Conservation (phyloP, 1,140 invertebrate species). For the Venustaconcha ellipsiformis region DNA sequence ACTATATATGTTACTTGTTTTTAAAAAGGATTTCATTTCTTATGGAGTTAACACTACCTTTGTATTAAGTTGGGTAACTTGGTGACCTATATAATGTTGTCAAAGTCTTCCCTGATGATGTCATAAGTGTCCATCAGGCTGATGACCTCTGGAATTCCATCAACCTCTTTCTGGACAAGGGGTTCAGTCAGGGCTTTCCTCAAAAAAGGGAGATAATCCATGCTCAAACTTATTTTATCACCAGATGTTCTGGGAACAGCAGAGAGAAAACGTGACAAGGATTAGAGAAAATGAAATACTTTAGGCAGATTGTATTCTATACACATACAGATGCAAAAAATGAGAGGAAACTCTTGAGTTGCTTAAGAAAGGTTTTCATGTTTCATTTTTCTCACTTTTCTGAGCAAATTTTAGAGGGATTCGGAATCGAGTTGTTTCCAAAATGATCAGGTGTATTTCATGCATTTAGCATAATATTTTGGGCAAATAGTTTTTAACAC, state of each 20-base stretch:
- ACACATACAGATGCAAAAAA: no score
- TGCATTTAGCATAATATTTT: no score
- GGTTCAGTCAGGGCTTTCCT: slow-evolving; percentile 81
- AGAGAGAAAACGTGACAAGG: neutral
- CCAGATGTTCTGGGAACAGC: slow-evolving; percentile 57
- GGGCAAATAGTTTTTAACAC: no score
- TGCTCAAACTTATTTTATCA: slow-evolving; percentile 60
- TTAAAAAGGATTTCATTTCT: neutral
- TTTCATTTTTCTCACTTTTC: no score
- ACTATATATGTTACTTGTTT: no score
- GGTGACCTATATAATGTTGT: slow-evolving; percentile 86
- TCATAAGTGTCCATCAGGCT: slow-evolving; percentile 83
- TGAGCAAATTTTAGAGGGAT: no score
- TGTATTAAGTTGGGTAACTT: slow-evolving; percentile 86
- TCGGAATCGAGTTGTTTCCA: no score
- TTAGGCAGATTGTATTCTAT: no score
- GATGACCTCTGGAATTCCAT: slow-evolving; percentile 79
- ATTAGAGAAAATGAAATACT: no score
- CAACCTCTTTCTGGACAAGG: slow-evolving; percentile 76
- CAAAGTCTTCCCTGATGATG: slow-evolving; percentile 90
- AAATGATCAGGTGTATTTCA: no score
- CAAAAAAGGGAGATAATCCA: slow-evolving; percentile 84
- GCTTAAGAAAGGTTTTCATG: no score
- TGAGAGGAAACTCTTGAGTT: no score
- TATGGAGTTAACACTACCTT: slow-evolving; percentile 74